Evolutionary conservation across 2,113 vertebrate species (phyloP), one percentile per base, ranked within the genome.

Genomic region (Proterorhinus semilunaris): DNA sequence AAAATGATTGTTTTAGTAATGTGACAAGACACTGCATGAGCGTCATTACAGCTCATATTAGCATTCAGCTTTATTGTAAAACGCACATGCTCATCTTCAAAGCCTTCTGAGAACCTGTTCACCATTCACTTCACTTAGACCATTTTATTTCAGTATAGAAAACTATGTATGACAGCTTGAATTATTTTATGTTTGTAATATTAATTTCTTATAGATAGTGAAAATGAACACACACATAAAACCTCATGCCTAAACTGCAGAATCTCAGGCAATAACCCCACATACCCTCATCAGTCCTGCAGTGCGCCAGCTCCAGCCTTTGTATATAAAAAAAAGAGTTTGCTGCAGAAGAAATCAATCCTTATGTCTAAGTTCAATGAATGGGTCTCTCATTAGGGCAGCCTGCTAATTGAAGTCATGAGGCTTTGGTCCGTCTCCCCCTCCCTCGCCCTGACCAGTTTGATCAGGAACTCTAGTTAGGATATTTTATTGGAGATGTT

Each of bases 321-420:
- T 77, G 62, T 50, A 46, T 74, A n/a, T n/a, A 21, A 21, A 48
- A 36, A 68, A 54, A 43, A 66, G 73, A 75, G 59, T 55, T 42
- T 68, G 70, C 54, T 68, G 52, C 71, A 83, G 81, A 82, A 80
- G 47, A 76, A 84, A 83, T 87, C 79, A 86, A 89, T 91, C 66
- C 71, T 66, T 52, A n/a, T 71, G 76, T 85, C 88, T 83, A 55
- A 58, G 68, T 77, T 83, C 59, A 85, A 76, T 64, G 69, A 78
- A 73, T 44, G 54, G 42, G 52, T 78, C 68, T 76, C 76, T 87
- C 81, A 86, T 88, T 86, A 87, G 80, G 71, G 50, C 75, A 27
- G 65, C n/a, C 50, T 67, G 65, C 72, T 88, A 86, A 87, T 85
- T 88, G 80, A 85, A 82, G 81, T 78, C 48, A 80, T 88, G 86